These are phyloP conservation scores for Tenebrosternarchus preto DNA, from an alignment of 2,113 vertebrate genomes.

Conservation along the genomic window DNA sequence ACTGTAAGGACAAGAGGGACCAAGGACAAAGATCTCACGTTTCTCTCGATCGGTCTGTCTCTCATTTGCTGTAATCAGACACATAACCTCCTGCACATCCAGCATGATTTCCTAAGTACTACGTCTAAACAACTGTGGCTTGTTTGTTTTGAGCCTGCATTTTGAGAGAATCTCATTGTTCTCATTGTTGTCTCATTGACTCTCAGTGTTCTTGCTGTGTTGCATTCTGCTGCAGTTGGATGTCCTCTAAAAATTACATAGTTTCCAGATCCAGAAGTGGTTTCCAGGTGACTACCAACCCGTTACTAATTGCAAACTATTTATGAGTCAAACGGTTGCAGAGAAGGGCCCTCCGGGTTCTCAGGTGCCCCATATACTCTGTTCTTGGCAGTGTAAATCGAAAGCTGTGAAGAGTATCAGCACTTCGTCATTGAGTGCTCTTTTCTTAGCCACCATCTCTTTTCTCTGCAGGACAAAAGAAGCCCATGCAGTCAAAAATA, in stretches of 20 bases:
- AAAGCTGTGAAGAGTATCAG: conserved; percentile 29
- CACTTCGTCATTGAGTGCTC: conserved; percentile 36
- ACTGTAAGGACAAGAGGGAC: neutral
- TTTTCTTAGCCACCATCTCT: conserved; percentile 33
- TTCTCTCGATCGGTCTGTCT: neutral
- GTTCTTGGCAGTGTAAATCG: conserved; percentile 36
- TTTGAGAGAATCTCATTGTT: no score
- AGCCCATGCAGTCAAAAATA: neutral
- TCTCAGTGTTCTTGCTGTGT: neutral
- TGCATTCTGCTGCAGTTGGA: neutral
- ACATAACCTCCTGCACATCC: neutral
- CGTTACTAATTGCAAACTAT: neutral
- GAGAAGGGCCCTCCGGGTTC: neutral
- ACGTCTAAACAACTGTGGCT: neutral
- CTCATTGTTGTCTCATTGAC: neutral
- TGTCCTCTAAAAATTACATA: neutral
- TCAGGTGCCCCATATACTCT: conserved; percentile 19
- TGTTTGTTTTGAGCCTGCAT: no score
- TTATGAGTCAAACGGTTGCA: neutral
- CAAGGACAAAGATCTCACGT: conserved; percentile 3
- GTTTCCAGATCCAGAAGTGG: no score
- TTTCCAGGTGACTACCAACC: no score
- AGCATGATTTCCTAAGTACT: neutral
- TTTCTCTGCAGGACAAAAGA: conserved; percentile 24
- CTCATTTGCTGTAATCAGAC: neutral